These are phyloP conservation scores for Sorex maritimensis DNA, from an alignment of 2,797 vertebrate species.

Conservation along the genomic window DNA sequence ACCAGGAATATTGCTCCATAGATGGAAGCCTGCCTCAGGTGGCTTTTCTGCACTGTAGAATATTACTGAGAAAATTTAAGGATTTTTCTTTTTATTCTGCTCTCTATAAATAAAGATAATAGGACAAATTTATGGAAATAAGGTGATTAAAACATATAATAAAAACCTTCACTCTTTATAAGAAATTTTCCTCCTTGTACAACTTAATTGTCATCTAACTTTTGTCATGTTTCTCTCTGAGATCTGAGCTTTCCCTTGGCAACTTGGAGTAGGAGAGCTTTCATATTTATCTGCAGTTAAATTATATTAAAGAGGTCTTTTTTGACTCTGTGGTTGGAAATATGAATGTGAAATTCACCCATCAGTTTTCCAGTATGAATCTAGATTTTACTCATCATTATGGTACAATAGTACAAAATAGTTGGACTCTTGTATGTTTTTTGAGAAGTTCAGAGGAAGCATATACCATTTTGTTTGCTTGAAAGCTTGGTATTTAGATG, in stretches of 20 bases:
- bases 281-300: not conserved
- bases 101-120: not conserved
- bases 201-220: not conserved
- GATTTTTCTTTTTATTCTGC: not conserved
- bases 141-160: not conserved
- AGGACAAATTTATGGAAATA: not conserved
- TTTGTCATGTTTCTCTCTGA: not conserved
- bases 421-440: not conserved
- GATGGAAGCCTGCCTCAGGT: no score
- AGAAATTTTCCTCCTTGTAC: not conserved
- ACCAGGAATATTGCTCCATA: no score
- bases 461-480: not conserved
- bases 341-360: not conserved
- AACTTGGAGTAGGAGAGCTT: not conserved
- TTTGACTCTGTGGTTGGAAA: not conserved
- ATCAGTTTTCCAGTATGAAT: not conserved
- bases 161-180: not conserved
- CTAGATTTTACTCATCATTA: not conserved
- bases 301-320: not conserved
- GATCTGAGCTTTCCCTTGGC: not conserved
- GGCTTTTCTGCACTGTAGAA: no score
- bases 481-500: no score
- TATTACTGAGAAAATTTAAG: no score
- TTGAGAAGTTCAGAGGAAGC: constrained; percentile 5
- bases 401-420: not conserved